Percentiles rank a stretch among this genome's conserved stretches.
phyloP scores from a whole-genome alignment of 2,888 invertebrate genomes.

The Exocentrus adspersus region DNA sequence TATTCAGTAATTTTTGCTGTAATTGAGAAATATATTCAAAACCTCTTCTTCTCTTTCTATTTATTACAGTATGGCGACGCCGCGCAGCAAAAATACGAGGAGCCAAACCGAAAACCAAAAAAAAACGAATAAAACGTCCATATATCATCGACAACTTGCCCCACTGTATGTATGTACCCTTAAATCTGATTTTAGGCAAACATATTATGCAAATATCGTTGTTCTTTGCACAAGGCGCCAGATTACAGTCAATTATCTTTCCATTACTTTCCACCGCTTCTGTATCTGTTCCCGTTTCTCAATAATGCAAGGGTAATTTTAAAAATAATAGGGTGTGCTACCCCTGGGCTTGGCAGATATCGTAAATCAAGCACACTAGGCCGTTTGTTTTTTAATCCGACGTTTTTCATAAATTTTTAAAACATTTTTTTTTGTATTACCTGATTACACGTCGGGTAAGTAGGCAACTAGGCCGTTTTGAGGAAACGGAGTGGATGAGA shows the following conservation, averaged over 20 bases:
- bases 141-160: too few relatives aligned
- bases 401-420: constrained; percentile 13
- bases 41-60: too few relatives aligned
- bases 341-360: neutral
- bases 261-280: neutral
- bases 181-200: neutral
- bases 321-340: neutral
- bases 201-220: neutral
- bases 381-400: constrained; percentile 10
- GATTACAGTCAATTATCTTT: neutral
- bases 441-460: neutral
- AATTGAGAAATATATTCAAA: too few relatives aligned
- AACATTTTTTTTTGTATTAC: neutral
- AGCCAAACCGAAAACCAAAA: too few relatives aligned
- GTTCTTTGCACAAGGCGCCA: too few relatives aligned
- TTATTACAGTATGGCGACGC: too few relatives aligned
- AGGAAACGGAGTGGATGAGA: neutral
- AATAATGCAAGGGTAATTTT: neutral
- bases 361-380: constrained; percentile 8
- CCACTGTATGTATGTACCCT: too few relatives aligned
- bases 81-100: too few relatives aligned
- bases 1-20: too few relatives aligned
- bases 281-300: neutral
- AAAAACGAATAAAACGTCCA: too few relatives aligned
- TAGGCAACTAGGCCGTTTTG: neutral